Percentiles rank a stretch among this genome's conserved stretches.
Conservation (phyloP, 2,888 invertebrate species). For the Lomographa bimaculata region DNA sequence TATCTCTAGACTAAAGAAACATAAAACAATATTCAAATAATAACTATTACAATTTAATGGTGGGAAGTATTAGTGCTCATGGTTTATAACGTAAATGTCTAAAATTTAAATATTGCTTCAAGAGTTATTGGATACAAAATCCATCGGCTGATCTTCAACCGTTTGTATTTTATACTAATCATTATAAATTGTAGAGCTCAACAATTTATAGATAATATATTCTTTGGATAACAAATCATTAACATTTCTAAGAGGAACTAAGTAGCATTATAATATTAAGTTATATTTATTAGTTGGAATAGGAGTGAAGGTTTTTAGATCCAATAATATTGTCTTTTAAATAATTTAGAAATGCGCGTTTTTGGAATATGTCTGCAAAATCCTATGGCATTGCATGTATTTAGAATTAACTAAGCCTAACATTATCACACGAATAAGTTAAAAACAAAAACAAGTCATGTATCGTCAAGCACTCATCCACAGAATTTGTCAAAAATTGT, state of each 20-base stretch:
- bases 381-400: slow-evolving; percentile 72
- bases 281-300: slow-evolving; percentile 43
- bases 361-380: slow-evolving; percentile 67
- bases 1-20: slow-evolving; percentile 70
- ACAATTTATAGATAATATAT: slow-evolving; percentile 75
- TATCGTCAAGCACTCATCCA: slow-evolving; percentile 70
- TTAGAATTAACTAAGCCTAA: slow-evolving; percentile 67
- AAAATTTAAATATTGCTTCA: slow-evolving; percentile 78
- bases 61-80: slow-evolving; percentile 70
- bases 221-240: slow-evolving; percentile 81
- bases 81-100: slow-evolving; percentile 59
- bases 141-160: slow-evolving; percentile 48
- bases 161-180: slow-evolving; percentile 61
- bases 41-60: slow-evolving; percentile 70
- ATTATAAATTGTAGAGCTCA: slow-evolving; percentile 61
- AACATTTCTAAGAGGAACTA: slow-evolving; percentile 81
- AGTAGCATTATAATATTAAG: slow-evolving; percentile 56
- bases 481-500: slow-evolving; percentile 78
- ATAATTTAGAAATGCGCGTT: slow-evolving; percentile 67
- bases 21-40: slow-evolving; percentile 77
- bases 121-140: slow-evolving; percentile 58
- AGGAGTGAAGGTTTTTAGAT: slow-evolving; percentile 38
- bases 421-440: slow-evolving; percentile 79
- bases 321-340: slow-evolving; percentile 41
- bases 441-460: slow-evolving; percentile 63